Evolutionary conservation across 2,113 vertebrate species (phyloP).

Genomic region (Asarcornis scutulata): DNA sequence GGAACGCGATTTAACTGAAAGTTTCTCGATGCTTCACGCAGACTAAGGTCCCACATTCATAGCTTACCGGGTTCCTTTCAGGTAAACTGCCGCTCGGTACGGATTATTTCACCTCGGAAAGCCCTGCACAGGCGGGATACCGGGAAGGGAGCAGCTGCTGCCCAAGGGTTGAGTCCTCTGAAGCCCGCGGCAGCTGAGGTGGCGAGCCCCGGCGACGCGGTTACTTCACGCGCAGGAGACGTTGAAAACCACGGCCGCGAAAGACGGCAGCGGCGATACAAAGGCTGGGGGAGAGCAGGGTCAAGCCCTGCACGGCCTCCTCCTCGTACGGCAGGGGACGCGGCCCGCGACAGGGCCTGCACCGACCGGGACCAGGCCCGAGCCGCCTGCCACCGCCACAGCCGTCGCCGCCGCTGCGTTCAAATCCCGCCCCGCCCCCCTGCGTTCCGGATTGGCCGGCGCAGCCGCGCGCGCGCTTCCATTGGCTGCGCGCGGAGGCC

Average conservation of each 20-base stretch:
- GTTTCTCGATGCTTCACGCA: not conserved
- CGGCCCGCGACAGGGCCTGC: rapidly evolving
- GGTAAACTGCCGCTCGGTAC: too few species aligned
- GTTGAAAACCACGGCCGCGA: rapidly evolving
- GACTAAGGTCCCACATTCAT: not conserved
- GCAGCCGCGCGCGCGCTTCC: too few species aligned
- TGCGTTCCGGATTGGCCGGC: not conserved
- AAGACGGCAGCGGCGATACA: not conserved
- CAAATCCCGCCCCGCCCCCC: not conserved
- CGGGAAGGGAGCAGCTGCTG: too few species aligned
- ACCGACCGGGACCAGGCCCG: not conserved
- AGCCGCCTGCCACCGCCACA: rapidly evolving
- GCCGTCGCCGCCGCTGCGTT: not conserved
- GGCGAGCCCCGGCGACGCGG: rapidly evolving
- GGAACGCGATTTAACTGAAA: not conserved
- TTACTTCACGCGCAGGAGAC: too few species aligned
- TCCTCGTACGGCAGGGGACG: not conserved
- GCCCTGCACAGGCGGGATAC: rapidly evolving
- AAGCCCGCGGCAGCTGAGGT: too few species aligned
- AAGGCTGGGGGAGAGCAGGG: not conserved
- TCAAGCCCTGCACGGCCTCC: too few species aligned
- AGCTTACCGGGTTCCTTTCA: too few species aligned
- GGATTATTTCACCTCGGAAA: not conserved
- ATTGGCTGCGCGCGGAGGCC: not conserved
- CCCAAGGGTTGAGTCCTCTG: rapidly evolving